A percentile compares a stretch with the other conserved stretches of the same genome.
These are phyloP conservation scores for Apis cerana DNA, from an alignment of 1,140 invertebrate species.

Conservation along the genomic window DNA sequence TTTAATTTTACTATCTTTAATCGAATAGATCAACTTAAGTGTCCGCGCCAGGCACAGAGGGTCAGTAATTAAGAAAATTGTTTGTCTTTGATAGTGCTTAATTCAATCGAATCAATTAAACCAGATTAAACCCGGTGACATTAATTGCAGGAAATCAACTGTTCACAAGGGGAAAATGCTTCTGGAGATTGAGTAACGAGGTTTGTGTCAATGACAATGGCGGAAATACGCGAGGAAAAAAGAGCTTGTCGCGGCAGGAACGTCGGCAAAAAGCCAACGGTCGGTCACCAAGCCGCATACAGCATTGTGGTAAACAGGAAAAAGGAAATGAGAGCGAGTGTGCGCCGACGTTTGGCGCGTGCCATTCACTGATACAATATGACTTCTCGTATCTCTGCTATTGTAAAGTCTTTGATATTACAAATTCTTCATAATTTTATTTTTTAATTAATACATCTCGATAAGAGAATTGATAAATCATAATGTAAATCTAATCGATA, in stretches of 20 bases:
- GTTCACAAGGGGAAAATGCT: not conserved
- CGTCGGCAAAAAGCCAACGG: constrained; percentile 39
- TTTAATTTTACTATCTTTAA: not conserved
- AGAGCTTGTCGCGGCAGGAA: constrained; percentile 7
- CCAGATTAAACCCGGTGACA: not conserved
- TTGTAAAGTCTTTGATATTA: not conserved
- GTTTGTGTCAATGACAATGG: constrained; percentile 29
- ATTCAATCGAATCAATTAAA: constrained; percentile 19
- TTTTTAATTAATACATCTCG: too few species aligned
- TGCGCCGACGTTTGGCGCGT: not conserved
- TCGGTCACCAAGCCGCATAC: not conserved
- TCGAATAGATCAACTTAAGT: not conserved
- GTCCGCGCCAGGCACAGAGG: not conserved
- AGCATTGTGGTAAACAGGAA: constrained; percentile 39
- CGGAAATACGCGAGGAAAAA: constrained; percentile 16
- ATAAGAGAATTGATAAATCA: too few species aligned
- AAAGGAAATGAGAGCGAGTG: constrained; percentile 13
- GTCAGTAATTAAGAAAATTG: not conserved
- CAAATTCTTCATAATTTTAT: too few species aligned
- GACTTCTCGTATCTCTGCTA: not conserved
- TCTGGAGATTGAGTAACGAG: constrained; percentile 34
- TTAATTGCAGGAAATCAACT: constrained; percentile 21
- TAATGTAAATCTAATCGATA: too few species aligned
- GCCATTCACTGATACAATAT: constrained; percentile 6
- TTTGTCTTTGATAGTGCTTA: not conserved